Base-by-base conservation (phyloP, 2,113 vertebrate genomes). In the Hyla sarda region DNA sequence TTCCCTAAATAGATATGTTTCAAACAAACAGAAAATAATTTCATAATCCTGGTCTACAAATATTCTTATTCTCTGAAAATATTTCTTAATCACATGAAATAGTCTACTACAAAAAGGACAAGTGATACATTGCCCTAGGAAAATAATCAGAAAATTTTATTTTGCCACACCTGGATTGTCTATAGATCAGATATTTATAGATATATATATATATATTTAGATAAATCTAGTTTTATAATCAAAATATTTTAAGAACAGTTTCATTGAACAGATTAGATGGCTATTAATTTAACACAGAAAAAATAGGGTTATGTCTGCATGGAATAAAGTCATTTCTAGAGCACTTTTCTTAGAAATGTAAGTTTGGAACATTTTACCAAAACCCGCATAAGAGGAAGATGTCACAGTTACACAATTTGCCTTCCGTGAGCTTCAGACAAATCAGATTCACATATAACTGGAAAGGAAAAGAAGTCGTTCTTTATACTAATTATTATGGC, bases 401-500 rank as follows among this genome's bases (percentile, higher is more conserved):
- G 92, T 94, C 94, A 95, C 94, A 95, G 93, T 94, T 91, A 91
- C 89, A 91, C 91, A 89, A 93, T 92, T 92, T 92, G 90, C 94
- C 92, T 91, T 90, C 89, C 90, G 87, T 92, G 92, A 91, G 86
- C 86, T 86, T 89, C 88, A 91, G 89, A 91, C 89, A 91, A 92
- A 94, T 92, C 89, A 91, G 89, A 92, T 88, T 89, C 90, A 94
- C 89, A 90, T 56, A 87, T 90, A 92, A 90, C 85, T 87, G 85
- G 89, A 92, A 88, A 88, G 82, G 11, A 58, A 91, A 92, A 90
- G 37, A 74, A 84, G 89, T 92, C 92, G 89, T 93, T 89, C 92
- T 91, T 87, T 90, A 93, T 92, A 93, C 89, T 93, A 94, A 93
- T 96, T 92, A 92, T 92, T 97, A 97, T 98, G 96, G 96, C 97